Base-by-base conservation (phyloP, 2,888 invertebrate species). In the Microchrysa polita region DNA sequence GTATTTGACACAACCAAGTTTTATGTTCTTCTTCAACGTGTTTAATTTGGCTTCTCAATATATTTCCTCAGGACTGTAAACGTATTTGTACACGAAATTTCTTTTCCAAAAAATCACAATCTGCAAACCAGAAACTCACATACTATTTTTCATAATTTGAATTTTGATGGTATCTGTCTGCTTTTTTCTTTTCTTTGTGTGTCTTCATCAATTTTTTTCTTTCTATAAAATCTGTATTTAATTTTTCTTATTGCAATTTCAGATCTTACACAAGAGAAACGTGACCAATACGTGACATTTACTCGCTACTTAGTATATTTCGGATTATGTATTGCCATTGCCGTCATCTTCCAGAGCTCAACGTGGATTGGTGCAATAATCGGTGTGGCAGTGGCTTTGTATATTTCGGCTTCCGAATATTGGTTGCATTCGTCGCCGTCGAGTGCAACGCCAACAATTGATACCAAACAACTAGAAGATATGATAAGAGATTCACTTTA, bases 391-490 rank as follows among this genome's bases (percentile, higher is more conserved):
- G 95, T 96, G 18, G 90, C 92, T 23, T 82, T 92, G 40, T 96
- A 96, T 82, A 95, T 96, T 79, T 88, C 93, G 0, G 89, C 92
- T 7, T 94, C 96, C 0, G 96, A 96, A 82, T 96, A 95, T 82
- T 91, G 93, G 81, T 86, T 85, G 1, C 82, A 80, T 74, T 77
- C 81, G 14, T 77, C 82, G 67, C 79, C 81, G 14, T 80, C 79
- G 60, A 80, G 77, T 20, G 77, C 81, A 75, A 59, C 73, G n/a
- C 83, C 84, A 22, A 81, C 81, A 76, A 76, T 84, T 60, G 82
- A 84, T 74, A 83, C 82, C 9, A 83, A 83, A 76, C 82, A 84
- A 78, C 79, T 84, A 74, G 84, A 84, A 78, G 83, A 84, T 76
- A 79, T 84, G 77, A 80, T 84, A 72, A 84, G 83, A 82, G 83